Percentiles rank a stretch among this genome's conserved stretches.
Evolutionary conservation across 2,797 vertebrate species (phyloP).

Genomic region (Rhinella marina): DNA sequence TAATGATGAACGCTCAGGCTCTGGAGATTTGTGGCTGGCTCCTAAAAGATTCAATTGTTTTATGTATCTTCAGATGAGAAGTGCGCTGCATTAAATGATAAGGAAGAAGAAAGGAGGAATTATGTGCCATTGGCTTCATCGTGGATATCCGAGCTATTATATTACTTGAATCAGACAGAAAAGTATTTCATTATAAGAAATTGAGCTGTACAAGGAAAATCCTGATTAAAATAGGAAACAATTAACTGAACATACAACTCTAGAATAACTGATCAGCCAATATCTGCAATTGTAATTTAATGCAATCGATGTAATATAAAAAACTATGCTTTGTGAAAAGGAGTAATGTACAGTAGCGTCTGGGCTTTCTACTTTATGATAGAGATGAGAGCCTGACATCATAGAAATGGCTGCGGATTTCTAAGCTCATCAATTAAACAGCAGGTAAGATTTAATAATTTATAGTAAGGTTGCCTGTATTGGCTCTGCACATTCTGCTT

Average conservation of each 20-base stretch:
- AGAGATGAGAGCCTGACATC: conserved; percentile 9
- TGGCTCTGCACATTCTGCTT: conserved; percentile 30
- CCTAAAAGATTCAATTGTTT: conserved; percentile 25
- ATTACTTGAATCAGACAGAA: conserved; percentile 34
- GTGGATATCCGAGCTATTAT: conserved; percentile 15
- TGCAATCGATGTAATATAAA: not conserved
- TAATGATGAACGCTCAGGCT: conserved; percentile 1
- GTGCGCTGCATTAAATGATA: conserved; percentile 42
- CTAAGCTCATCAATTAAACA: conserved; percentile 47
- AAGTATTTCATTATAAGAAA: conserved; percentile 37
- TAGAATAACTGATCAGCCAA: not conserved
- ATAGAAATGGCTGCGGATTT: conserved; percentile 31
- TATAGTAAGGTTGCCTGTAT: conserved; percentile 11
- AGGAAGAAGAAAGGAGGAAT: conserved; percentile 23
- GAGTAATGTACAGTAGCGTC: not conserved
- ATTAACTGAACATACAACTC: conserved; percentile 29
- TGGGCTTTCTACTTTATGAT: not conserved
- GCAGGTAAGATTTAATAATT: conserved; percentile 42
- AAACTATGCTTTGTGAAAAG: not conserved
- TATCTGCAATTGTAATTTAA: conserved; percentile 5
- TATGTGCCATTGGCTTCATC: conserved; percentile 19
- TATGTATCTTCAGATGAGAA: conserved; percentile 16
- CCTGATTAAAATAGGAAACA: conserved; percentile 37
- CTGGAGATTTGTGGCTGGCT: not conserved
- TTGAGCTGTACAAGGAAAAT: conserved; percentile 10